phyloP scores from a whole-genome alignment of 92 coral and sea anemone species.

The Siderastrea siderea region DNA sequence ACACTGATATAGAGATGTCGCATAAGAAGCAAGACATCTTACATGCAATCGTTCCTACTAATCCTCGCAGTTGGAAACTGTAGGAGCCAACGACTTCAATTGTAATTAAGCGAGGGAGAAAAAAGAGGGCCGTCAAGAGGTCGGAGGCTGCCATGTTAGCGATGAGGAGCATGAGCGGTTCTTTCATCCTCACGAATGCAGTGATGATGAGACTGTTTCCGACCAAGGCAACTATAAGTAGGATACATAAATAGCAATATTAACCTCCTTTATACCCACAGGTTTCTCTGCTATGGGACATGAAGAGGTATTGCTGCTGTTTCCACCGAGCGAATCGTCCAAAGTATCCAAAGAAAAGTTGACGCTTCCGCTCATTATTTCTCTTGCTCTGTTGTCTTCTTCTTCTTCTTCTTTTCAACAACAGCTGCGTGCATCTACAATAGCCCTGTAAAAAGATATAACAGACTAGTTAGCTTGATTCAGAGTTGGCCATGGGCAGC shows the following conservation, averaged over 20 bases:
- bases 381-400: not conserved
- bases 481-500: too few species aligned
- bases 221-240: not conserved
- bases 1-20: constrained; percentile 20
- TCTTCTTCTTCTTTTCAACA: too few species aligned
- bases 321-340: not conserved
- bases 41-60: constrained; percentile 14
- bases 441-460: too few species aligned
- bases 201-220: constrained; percentile 31
- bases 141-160: constrained; percentile 50
- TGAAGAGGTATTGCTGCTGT: not conserved
- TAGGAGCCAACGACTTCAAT: not conserved
- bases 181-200: constrained; percentile 30
- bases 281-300: not conserved
- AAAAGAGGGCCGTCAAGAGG: constrained; percentile 11
- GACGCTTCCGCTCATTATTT: not conserved
- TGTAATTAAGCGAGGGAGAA: constrained; percentile 10
- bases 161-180: constrained; percentile 4
- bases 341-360: not conserved
- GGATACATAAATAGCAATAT: not conserved
- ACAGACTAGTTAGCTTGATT: too few species aligned
- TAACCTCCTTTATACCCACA: not conserved
- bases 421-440: not conserved
- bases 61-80: constrained; percentile 10
- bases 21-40: constrained; percentile 18